Conservation (phyloP, 30 jellyfish, hydroid and myxozoan genomes). For the Turritopsis dohrnii region DNA sequence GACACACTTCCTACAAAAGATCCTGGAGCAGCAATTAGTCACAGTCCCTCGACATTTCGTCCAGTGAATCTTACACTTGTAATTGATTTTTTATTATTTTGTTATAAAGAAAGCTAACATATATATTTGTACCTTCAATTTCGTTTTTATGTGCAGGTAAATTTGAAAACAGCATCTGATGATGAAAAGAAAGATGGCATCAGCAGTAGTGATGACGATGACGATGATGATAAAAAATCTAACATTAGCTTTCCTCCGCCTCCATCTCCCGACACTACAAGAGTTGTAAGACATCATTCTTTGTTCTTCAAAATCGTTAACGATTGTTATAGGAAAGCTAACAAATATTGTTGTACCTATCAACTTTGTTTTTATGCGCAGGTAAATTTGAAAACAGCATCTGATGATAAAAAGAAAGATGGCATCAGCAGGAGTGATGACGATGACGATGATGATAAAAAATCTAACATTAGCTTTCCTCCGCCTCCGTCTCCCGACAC, state of each 20-base stretch:
- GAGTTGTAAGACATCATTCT: neutral
- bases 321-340: no score
- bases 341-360: no score
- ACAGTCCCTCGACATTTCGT: neutral
- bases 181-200: neutral
- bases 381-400: neutral
- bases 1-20: neutral
- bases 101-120: no score
- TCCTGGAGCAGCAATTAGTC: neutral
- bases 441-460: conserved; percentile 14
- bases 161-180: neutral
- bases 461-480: neutral
- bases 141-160: neutral
- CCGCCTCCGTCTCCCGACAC: conserved; percentile 1
- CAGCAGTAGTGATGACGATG: conserved; percentile 15
- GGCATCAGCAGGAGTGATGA: conserved; percentile 1
- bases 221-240: conserved; percentile 7
- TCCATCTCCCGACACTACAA: neutral
- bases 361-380: neutral
- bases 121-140: no score
- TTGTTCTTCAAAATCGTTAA: no score
- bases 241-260: neutral
- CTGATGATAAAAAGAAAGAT: neutral
- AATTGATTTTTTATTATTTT: no score
- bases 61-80: conserved; percentile 7